phyloP scores from a whole-genome alignment of 2,888 invertebrate genomes.

The Phania funesta region DNA sequence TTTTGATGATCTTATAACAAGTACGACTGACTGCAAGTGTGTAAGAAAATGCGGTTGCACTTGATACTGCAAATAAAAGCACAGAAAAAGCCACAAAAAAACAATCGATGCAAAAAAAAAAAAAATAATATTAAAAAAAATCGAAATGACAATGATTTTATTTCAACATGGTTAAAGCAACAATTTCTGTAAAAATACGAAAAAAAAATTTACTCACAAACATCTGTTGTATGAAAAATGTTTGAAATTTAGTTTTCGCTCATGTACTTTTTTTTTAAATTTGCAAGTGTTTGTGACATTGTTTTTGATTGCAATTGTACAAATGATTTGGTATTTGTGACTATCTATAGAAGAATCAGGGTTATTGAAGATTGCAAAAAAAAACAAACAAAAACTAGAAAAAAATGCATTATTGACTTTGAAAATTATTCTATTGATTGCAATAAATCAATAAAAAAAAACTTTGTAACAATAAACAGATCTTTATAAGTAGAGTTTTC shows the following conservation, averaged over 20 bases:
- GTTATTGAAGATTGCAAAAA: constrained; percentile 48
- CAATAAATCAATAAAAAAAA: constrained; percentile 13
- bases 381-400: not conserved
- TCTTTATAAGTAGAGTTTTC: no score
- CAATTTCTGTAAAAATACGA: constrained; percentile 25
- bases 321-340: constrained; percentile 59
- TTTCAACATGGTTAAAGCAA: constrained; percentile 54
- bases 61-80: constrained; percentile 72
- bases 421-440: constrained; percentile 66
- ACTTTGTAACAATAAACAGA: not conserved
- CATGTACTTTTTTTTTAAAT: not conserved
- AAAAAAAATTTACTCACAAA: constrained; percentile 19
- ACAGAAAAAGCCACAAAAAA: constrained; percentile 35
- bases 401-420: constrained; percentile 70
- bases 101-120: constrained; percentile 54
- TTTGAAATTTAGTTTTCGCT: constrained; percentile 20
- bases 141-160: constrained; percentile 63
- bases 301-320: constrained; percentile 57
- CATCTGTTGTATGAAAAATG: constrained; percentile 64
- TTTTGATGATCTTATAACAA: constrained; percentile 56
- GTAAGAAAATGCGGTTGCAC: constrained; percentile 79
- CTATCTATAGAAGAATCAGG: constrained; percentile 62
- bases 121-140: constrained; percentile 38
- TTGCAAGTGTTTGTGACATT: constrained; percentile 56
- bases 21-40: constrained; percentile 49